Evolutionary conservation across 1,140 invertebrate species (phyloP).

Genomic region (Diachasmimorpha longicaudata): DNA sequence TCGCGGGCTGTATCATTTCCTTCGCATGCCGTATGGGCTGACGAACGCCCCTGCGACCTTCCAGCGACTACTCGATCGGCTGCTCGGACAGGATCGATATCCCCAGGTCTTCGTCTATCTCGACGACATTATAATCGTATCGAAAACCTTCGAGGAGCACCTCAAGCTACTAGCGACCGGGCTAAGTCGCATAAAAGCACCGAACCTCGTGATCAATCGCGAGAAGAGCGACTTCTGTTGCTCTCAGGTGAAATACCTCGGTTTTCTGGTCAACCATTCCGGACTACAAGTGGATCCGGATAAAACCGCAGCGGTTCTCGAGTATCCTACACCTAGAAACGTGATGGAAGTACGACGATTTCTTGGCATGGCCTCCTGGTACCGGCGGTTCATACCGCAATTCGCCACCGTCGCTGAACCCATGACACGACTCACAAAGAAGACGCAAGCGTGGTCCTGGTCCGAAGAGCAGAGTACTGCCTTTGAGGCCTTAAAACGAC

Average conservation of each 20-base stretch:
- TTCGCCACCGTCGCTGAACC: conserved; percentile 41
- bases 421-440: conserved; percentile 43
- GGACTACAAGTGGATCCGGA: conserved; percentile 47
- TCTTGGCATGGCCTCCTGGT: conserved; percentile 55
- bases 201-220: conserved; percentile 26
- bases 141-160: conserved; percentile 29
- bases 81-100: neutral
- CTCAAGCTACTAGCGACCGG: conserved; percentile 19
- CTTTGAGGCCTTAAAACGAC: neutral
- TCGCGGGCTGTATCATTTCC: neutral
- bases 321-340: conserved; percentile 38
- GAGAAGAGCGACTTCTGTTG: no score
- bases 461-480: conserved; percentile 24
- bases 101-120: neutral
- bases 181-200: conserved; percentile 19
- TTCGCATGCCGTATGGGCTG: neutral
- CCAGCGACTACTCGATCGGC: neutral
- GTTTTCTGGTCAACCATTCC: conserved; percentile 37
- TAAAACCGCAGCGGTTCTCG: conserved; percentile 42
- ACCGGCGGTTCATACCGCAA: conserved; percentile 45
- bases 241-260: conserved; percentile 34
- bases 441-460: conserved; percentile 43
- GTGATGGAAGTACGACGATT: conserved; percentile 53
- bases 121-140: neutral
- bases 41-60: neutral